These are phyloP conservation scores for Sialis fuliginosa DNA, from an alignment of 2,888 invertebrate species.

Conservation along the genomic window DNA sequence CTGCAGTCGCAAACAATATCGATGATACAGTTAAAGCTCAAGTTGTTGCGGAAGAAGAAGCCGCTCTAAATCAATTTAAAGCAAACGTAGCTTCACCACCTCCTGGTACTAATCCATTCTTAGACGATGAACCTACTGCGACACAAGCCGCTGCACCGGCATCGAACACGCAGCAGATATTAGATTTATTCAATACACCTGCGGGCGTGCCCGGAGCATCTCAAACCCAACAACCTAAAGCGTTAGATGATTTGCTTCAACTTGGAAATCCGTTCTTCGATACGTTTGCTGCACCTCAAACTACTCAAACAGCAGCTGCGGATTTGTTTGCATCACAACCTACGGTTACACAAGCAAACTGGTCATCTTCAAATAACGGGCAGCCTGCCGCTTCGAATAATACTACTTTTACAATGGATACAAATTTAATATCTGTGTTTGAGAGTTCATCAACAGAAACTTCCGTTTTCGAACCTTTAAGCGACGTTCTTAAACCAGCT, in stretches of 20 bases:
- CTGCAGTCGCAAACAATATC: slow-evolving; percentile 61
- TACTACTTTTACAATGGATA: slow-evolving; percentile 17
- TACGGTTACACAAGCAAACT: background rate
- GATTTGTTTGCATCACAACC: background rate
- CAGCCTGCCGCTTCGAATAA: slow-evolving; percentile 10
- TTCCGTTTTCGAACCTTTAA: slow-evolving; percentile 37
- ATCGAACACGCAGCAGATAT: slow-evolving; percentile 35
- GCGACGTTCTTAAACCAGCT: slow-evolving; percentile 42
- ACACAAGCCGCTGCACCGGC: slow-evolving; percentile 14
- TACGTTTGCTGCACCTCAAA: slow-evolving; percentile 25
- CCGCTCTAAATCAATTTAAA: slow-evolving; percentile 88
- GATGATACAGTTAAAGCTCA: slow-evolving; percentile 75
- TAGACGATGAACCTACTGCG: slow-evolving; percentile 28
- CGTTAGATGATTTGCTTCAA: slow-evolving; percentile 68
- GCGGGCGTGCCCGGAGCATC: slow-evolving; percentile 21
- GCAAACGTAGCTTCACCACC: slow-evolving; percentile 70
- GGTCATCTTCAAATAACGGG: slow-evolving; percentile 13
- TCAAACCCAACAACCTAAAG: slow-evolving; percentile 31
- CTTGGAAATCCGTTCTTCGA: slow-evolving; percentile 86
- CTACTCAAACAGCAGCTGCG: background rate
- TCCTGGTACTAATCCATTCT: slow-evolving; percentile 69
- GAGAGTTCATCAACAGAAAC: slow-evolving; percentile 23
- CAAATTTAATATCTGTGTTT: slow-evolving; percentile 30
- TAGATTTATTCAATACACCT: slow-evolving; percentile 53
- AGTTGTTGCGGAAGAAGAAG: slow-evolving; percentile 90